Evolutionary conservation across 2,113 vertebrate species (phyloP).

Genomic region (Psammodynastes pulverulentus): DNA sequence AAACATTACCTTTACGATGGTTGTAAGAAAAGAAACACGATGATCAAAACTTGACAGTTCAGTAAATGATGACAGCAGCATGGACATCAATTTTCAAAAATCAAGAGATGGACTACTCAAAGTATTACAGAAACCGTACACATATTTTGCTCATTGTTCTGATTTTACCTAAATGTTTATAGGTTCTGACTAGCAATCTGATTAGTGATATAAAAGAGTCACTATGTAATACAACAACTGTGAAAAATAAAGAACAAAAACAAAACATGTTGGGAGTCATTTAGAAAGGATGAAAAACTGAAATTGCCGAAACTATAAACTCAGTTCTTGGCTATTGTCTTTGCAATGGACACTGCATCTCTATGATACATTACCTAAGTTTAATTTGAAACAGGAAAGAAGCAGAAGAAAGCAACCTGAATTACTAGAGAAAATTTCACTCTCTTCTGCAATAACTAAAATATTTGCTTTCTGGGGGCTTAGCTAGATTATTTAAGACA

Average conservation of each 20-base stretch:
- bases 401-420: not conserved
- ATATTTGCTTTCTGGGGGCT: not conserved
- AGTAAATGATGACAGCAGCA: not conserved
- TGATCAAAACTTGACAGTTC: not conserved
- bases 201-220: not conserved
- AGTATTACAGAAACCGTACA: not conserved
- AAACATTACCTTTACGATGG: not conserved
- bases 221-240: too few species aligned
- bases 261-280: not conserved
- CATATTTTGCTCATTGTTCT: not conserved
- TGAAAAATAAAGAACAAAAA: not conserved
- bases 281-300: not conserved
- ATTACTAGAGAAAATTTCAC: not conserved
- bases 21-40: not conserved
- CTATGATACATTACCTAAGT: not conserved
- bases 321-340: not conserved
- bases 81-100: not conserved
- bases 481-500: not conserved
- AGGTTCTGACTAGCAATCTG: not conserved
- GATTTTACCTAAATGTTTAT: not conserved
- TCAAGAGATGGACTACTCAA: not conserved
- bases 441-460: not conserved
- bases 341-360: not conserved
- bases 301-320: not conserved
- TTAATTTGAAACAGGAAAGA: not conserved